phyloP scores from a whole-genome alignment of 2,797 vertebrate species.

The Telmatherina bonti region DNA sequence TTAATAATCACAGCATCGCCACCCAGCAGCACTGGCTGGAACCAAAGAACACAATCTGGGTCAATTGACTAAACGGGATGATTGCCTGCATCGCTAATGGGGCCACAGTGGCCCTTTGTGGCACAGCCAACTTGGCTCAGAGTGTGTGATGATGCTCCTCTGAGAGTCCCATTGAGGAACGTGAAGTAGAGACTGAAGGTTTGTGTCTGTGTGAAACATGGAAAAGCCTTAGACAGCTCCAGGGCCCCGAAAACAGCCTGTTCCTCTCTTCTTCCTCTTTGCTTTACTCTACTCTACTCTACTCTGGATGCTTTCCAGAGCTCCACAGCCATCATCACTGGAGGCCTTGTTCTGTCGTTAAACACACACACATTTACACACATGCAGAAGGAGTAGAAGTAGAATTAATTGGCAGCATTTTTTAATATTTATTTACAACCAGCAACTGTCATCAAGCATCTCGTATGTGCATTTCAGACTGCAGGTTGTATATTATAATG shows the following conservation, averaged over 20 bases:
- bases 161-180: conserved; percentile 69
- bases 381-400: background rate
- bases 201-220: conserved; percentile 61
- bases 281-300: conserved; percentile 55
- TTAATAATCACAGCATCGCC: conserved; percentile 22
- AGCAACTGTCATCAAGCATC: background rate
- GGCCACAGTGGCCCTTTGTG: conserved; percentile 49
- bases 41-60: conserved; percentile 58
- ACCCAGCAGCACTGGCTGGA: conserved; percentile 17
- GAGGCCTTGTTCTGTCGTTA: conserved; percentile 75
- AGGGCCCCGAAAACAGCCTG: conserved; percentile 51
- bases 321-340: conserved; percentile 70
- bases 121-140: conserved; percentile 76
- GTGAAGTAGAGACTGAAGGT: conserved; percentile 72
- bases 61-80: conserved; percentile 49
- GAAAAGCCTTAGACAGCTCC: conserved; percentile 31
- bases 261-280: conserved; percentile 21
- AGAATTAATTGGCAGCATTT: background rate
- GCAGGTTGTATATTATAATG: background rate
- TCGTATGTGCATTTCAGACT: background rate
- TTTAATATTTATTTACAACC: background rate
- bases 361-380: conserved; percentile 19
- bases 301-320: conserved; percentile 58
- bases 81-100: conserved; percentile 41
- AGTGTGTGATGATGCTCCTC: conserved; percentile 52